Percentiles rank a stretch among this genome's conserved stretches.
Evolutionary conservation across 37 sponge, comb jelly and placozoan species (phyloP).

Genomic region (Beroe forskalii): DNA sequence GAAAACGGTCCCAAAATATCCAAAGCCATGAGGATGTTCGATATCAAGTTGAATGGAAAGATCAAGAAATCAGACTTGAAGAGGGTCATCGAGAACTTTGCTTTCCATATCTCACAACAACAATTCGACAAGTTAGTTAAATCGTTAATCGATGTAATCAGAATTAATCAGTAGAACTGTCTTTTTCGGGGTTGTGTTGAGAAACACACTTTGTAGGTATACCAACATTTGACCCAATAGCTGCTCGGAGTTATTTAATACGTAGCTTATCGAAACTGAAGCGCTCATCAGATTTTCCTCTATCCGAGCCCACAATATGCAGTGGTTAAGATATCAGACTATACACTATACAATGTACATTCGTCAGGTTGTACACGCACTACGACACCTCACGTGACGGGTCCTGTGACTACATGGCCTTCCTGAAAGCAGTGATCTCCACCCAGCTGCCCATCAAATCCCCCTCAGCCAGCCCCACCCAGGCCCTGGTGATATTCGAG

Average conservation of each 20-base stretch:
- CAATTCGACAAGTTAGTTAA: conserved; percentile 40
- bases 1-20: conserved; percentile 36
- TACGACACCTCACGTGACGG: not conserved
- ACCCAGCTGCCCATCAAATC: conserved; percentile 63
- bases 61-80: conserved; percentile 45
- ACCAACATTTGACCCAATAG: no score
- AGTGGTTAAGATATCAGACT: no score
- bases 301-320: no score
- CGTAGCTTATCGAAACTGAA: no score
- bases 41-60: conserved; percentile 1
- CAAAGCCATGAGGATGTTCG: conserved; percentile 63
- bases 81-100: conserved; percentile 65
- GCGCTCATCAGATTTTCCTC: no score
- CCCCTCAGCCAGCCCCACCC: conserved; percentile 35
- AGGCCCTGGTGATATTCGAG: conserved; percentile 32
- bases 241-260: no score
- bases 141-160: no score
- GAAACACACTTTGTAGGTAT: no score
- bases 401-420: conserved; percentile 40
- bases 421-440: conserved; percentile 16
- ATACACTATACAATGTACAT: no score
- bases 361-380: conserved; percentile 20
- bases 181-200: no score
- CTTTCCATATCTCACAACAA: conserved; percentile 32
- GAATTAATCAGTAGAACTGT: no score